Evolutionary conservation across 2,888 invertebrate genomes (phyloP), one percentile per base, ranked within the genome.

Genomic region (Choreutis nemorana): DNA sequence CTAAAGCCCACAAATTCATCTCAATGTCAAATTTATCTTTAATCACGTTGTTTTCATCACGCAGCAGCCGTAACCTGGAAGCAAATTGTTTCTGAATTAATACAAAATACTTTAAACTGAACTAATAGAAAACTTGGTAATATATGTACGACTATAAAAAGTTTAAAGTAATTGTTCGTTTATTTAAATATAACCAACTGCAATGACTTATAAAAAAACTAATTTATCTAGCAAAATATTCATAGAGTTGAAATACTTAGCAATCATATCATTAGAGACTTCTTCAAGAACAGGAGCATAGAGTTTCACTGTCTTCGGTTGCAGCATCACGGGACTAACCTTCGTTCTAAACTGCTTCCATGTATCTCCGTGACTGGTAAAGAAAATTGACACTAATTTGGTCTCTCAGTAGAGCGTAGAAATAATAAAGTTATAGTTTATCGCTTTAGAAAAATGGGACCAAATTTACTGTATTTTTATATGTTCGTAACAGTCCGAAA

Each of bases 301-400:
- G 42, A 86, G 80, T 44, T 83, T 83, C 1, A 90, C 87, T 1
- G 85, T 85, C 44, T 85, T 82, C 0, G 90, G 87, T 48, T 89
- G 85, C 45, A 92, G 66, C 82, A 91, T 83, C 8, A 88, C 83
- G 39, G 88, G 87, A 50, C 91, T 90, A 0, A 90, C 89, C 39
- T 86, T 86, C 4, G 84, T 83, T 25, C 91, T 80, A 39, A 91
- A 85, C 35, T 83, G 71, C 56, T 87, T 86, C 92, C 91, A 92
- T 28, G 83, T 81, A 40, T 89, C 86, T 0, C 89, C 90, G 46
- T 91, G 87, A 3, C 91, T 91, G 54, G 45, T 50, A 30, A n/a
- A n/a, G n/a, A n/a, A n/a, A n/a, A n/a, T n/a, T n/a, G n/a, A n/a
- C n/a, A n/a, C n/a, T n/a, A n/a, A n/a, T n/a, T n/a, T n/a, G n/a